Percentiles rank a stretch among this genome's conserved stretches.
phyloP scores from a whole-genome alignment of 2,888 invertebrate genomes.

The Aromia moschata region DNA sequence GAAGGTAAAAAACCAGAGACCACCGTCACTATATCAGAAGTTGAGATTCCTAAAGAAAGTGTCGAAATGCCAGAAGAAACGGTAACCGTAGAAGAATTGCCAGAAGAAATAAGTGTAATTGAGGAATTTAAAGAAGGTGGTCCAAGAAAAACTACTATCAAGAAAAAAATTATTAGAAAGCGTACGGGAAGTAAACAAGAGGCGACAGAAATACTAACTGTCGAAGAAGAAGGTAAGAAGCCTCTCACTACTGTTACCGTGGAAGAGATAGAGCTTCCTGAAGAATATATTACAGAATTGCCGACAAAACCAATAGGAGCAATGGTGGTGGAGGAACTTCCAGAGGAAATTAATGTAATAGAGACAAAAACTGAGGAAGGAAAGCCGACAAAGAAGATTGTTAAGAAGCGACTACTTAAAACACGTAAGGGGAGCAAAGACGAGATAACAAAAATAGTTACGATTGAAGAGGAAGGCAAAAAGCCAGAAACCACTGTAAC shows the following conservation, averaged over 20 bases:
- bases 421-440: slow-evolving; percentile 41
- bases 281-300: slow-evolving; percentile 40
- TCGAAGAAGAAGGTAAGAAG: slow-evolving; percentile 56
- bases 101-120: slow-evolving; percentile 53
- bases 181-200: slow-evolving; percentile 47
- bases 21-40: slow-evolving; percentile 41
- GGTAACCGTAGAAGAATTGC: slow-evolving; percentile 43
- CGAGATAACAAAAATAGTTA: slow-evolving; percentile 52
- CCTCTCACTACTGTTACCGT: slow-evolving; percentile 58
- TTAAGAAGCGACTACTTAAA: slow-evolving; percentile 37
- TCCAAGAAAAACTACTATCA: slow-evolving; percentile 51
- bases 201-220: slow-evolving; percentile 56
- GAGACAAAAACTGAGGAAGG: slow-evolving; percentile 32
- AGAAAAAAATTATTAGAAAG: slow-evolving; percentile 60
- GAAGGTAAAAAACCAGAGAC: slow-evolving; percentile 45
- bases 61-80: slow-evolving; percentile 29
- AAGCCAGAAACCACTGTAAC: slow-evolving; percentile 44
- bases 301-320: slow-evolving; percentile 28
- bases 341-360: slow-evolving; percentile 45
- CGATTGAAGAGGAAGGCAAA: slow-evolving; percentile 57
- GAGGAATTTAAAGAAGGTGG: slow-evolving; percentile 47
- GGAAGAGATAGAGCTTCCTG: slow-evolving; percentile 44
- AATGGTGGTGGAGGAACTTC: slow-evolving; percentile 44
- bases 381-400: slow-evolving; percentile 43
- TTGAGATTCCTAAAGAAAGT: slow-evolving; percentile 39